phyloP scores from a whole-genome alignment of 2,888 invertebrate species.

The Eilema depressum region DNA sequence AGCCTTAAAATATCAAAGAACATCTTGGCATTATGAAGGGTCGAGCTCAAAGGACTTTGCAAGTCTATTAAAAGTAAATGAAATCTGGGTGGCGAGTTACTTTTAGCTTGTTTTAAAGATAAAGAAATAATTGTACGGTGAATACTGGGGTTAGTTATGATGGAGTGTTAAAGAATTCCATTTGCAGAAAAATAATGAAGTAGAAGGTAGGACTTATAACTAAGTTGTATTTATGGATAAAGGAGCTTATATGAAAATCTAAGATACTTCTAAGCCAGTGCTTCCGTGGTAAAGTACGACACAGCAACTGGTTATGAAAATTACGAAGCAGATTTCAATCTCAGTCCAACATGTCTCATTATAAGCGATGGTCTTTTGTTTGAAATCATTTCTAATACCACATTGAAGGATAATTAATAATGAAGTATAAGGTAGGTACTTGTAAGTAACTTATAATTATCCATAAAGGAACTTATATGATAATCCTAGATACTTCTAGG shows the following conservation, averaged over 20 bases:
- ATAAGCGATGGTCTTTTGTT: neutral
- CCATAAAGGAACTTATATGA: neutral
- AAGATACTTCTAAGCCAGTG: neutral
- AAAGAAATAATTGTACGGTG: neutral
- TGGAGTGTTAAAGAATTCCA: neutral
- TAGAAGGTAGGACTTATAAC: neutral
- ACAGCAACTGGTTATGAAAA: neutral
- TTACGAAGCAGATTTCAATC: neutral
- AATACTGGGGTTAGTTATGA: conserved; percentile 9
- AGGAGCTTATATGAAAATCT: neutral
- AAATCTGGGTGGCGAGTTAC: conserved; percentile 2
- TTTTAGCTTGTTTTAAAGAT: conserved; percentile 7
- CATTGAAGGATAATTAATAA: neutral
- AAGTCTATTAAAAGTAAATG: conserved; percentile 15
- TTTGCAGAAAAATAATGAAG: neutral
- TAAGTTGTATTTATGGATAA: too few species aligned
- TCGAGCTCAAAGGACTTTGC: conserved; percentile 2
- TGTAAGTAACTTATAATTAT: too few species aligned
- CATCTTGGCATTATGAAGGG: conserved; percentile 6
- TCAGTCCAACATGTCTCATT: neutral
- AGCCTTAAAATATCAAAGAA: neutral
- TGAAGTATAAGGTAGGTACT: neutral
- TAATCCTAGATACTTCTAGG: neutral
- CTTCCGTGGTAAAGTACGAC: neutral
- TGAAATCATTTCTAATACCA: neutral